Percentiles rank a stretch among this genome's conserved stretches.
Conservation (phyloP, 30 jellyfish, hydroid and myxozoan species). For the Mastigias papua region DNA sequence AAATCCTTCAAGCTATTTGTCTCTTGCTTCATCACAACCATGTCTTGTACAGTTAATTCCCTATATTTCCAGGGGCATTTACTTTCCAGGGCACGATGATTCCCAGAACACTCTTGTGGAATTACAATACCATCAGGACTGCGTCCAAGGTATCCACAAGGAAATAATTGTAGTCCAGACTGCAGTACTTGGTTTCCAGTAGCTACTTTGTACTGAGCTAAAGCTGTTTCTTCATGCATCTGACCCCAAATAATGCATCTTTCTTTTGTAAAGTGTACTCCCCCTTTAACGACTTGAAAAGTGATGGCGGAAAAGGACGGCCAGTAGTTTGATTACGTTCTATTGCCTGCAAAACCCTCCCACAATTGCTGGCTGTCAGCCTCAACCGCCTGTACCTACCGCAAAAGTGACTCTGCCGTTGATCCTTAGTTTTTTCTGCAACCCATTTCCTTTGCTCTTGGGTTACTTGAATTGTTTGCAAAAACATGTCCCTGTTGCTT, state of each 20-base stretch:
- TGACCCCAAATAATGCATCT: conserved; percentile 50
- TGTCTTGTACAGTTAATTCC: conserved; percentile 8
- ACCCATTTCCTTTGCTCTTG: conserved; percentile 8
- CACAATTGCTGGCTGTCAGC: conserved; percentile 23
- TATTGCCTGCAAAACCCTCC: conserved; percentile 6
- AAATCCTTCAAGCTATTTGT: background rate
- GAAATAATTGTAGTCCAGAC: conserved; percentile 44
- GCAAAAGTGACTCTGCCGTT: background rate
- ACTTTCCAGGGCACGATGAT: background rate
- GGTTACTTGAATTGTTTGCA: background rate
- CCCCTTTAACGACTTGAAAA: conserved; percentile 32
- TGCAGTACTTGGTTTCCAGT: conserved; percentile 42
- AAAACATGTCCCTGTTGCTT: conserved; percentile 9
- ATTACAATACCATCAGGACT: conserved; percentile 48
- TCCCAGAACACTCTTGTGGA: conserved; percentile 7
- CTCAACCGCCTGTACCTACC: conserved; percentile 8
- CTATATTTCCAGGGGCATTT: conserved; percentile 38
- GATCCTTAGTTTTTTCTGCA: background rate
- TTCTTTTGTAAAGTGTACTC: background rate
- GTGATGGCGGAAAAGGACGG: conserved; percentile 54
- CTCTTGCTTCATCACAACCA: conserved; percentile 27
- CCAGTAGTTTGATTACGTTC: background rate
- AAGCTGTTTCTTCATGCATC: conserved; percentile 49
- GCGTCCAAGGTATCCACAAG: conserved; percentile 54
- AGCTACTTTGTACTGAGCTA: background rate